These are phyloP conservation scores for Tapirus indicus DNA, from an alignment of 2,797 vertebrate genomes.

Conservation along the genomic window DNA sequence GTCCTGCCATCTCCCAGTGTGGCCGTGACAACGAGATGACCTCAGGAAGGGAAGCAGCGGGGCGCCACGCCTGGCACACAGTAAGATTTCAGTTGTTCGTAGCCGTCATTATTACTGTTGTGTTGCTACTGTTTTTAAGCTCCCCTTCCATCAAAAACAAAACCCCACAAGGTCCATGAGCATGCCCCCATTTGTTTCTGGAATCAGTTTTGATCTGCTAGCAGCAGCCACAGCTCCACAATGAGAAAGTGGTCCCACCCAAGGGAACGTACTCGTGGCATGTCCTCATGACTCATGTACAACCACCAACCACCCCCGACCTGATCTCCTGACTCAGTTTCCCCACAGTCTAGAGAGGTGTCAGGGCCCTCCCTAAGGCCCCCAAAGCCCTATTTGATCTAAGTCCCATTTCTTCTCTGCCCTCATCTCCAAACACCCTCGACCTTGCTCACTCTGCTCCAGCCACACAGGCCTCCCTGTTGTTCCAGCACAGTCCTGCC, in stretches of 20 bases:
- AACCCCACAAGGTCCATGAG: not conserved
- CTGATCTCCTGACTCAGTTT: not conserved
- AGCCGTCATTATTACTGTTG: not conserved
- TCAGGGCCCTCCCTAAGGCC: not conserved
- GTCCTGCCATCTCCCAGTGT: not conserved
- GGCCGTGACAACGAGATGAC: not conserved
- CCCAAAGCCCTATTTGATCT: not conserved
- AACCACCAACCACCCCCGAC: not conserved
- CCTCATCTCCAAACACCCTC: not conserved
- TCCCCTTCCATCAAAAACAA: not conserved
- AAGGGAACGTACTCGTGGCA: not conserved
- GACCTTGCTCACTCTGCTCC: no score
- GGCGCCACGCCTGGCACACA: not conserved
- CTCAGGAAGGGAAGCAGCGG: accelerated
- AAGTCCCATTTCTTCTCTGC: not conserved
- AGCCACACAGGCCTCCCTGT: not conserved
- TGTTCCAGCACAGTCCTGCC: not conserved
- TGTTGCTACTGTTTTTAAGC: not conserved
- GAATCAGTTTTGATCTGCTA: not conserved
- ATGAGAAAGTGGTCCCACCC: not conserved
- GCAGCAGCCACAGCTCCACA: no score
- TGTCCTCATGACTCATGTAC: not conserved
- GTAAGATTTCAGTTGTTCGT: accelerated
- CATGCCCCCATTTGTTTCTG: not conserved
- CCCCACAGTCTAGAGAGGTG: not conserved